Percentiles rank a stretch among this genome's conserved stretches.
Evolutionary conservation across 2,888 invertebrate species (phyloP).

Genomic region (Zhuqinia jingwanae): DNA sequence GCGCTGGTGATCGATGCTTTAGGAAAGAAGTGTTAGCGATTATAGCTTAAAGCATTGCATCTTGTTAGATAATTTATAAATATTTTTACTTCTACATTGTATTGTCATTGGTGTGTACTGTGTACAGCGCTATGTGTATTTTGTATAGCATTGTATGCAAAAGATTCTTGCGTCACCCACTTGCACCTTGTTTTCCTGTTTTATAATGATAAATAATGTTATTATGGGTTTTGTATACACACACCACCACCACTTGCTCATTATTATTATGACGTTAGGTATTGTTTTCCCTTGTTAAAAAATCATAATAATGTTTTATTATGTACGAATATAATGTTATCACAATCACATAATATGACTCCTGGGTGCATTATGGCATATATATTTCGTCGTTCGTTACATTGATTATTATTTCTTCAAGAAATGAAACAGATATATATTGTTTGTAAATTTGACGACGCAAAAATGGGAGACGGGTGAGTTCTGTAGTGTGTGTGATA

Average conservation of each 20-base stretch:
- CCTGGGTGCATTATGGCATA: too few species aligned
- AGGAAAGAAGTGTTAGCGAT: constrained; percentile 64
- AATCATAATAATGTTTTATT: constrained; percentile 21
- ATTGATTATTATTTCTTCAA: constrained; percentile 47
- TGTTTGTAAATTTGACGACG: constrained; percentile 12
- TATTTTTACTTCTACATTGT: constrained; percentile 55
- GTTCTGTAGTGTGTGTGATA: background rate
- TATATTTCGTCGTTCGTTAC: constrained; percentile 26
- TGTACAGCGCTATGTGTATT: too few species aligned
- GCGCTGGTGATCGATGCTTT: constrained; percentile 44
- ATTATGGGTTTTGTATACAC: background rate
- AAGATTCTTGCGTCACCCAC: constrained; percentile 33
- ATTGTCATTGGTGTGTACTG: background rate
- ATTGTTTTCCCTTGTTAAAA: constrained; percentile 5
- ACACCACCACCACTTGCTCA: background rate
- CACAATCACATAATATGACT: constrained; percentile 11
- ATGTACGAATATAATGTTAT: constrained; percentile 46
- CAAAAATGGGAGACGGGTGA: background rate
- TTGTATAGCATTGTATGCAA: too few species aligned
- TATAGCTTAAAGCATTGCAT: constrained; percentile 50
- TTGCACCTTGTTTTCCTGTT: constrained; percentile 21
- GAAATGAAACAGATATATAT: constrained; percentile 41
- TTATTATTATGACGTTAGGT: background rate
- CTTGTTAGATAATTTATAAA: constrained; percentile 44
- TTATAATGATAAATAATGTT: background rate